Evolutionary conservation across 2,797 vertebrate genomes (phyloP), one percentile per base, ranked within the genome.

Genomic region (Hydrophis major): DNA sequence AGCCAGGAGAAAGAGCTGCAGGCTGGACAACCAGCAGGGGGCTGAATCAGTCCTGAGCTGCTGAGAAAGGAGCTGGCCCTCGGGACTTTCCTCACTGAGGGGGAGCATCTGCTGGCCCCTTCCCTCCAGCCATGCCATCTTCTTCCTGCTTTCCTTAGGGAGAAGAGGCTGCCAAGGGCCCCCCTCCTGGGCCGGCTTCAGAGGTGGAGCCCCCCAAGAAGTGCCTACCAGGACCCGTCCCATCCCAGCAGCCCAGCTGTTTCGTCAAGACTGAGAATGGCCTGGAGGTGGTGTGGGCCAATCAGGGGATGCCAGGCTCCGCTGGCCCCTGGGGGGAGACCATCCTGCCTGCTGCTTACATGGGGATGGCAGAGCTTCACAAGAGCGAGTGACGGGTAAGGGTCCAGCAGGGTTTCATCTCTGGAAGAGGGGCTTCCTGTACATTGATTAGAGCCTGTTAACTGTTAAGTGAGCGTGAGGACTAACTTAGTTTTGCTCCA

Each of bases 321-420:
- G 47, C 92, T 0, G 92, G 87, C 16, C 18, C 94, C 0, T 95
- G 95, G 94, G 93, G 94, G 12, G 87, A 89, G 1, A 87, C 91
- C 12, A 55, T 95, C 61, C 88, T 95, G n/a, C 95, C 95, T 28
- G 91, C 95, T 28, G 91, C 95, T 8, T 96, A 92, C 4, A 2
- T 96, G 89, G 95, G 93, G 18, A 78, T 96, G 3, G 60, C 96
- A 25, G 95, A 96, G 63, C 86, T 96, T 47, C 94, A 96, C 89
- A 95, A 95, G 25, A 66, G 74, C 13, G 92, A 94, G 13, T 93
- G 59, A 42, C 10, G 53, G 95, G 95, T 95, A 92, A 95, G 91
- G 22, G 12, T 16, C 8, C 32, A 14, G 27, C 8, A 22, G 14
- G 10, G 4, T 50, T 74, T 66, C 14, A 69, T 53, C 10, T 57